These are phyloP conservation scores for Archilochus colubris DNA, from an alignment of 2,113 vertebrate species.

Conservation along the genomic window DNA sequence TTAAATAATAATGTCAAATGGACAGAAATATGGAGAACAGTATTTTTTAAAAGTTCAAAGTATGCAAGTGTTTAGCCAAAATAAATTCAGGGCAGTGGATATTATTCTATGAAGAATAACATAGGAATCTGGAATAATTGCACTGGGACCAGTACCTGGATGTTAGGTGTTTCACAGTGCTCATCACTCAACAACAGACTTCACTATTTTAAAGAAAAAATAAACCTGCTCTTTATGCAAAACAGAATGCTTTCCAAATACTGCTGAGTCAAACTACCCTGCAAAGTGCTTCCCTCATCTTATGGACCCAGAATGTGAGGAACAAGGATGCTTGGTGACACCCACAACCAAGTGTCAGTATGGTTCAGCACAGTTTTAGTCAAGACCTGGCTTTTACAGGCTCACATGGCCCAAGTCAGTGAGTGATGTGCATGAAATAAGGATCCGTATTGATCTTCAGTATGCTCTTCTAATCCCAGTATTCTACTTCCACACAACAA, in stretches of 20 bases:
- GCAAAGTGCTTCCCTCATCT: not conserved
- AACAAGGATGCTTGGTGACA: constrained; percentile 20
- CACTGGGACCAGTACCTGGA: not conserved
- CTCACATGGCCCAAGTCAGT: not conserved
- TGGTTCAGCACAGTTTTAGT: not conserved
- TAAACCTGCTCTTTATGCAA: not conserved
- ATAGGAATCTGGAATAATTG: not conserved
- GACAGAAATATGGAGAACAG: not conserved
- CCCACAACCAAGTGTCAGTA: not conserved
- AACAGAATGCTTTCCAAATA: not conserved
- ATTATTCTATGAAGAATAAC: not conserved
- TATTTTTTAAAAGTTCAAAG: not conserved
- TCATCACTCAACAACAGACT: not conserved
- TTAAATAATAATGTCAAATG: not conserved
- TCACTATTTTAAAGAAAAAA: not conserved
- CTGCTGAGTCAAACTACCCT: not conserved
- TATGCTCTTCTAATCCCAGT: not conserved
- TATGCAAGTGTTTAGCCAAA: not conserved
- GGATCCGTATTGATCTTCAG: not conserved
- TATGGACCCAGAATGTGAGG: not conserved
- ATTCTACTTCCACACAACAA: not conserved
- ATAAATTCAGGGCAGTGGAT: not conserved
- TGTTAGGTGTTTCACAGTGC: not conserved
- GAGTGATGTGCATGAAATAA: not conserved
- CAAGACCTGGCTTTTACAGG: not conserved